Evolutionary conservation across 2,113 vertebrate genomes (phyloP).

Genomic region (Neopipo cinnamomea): DNA sequence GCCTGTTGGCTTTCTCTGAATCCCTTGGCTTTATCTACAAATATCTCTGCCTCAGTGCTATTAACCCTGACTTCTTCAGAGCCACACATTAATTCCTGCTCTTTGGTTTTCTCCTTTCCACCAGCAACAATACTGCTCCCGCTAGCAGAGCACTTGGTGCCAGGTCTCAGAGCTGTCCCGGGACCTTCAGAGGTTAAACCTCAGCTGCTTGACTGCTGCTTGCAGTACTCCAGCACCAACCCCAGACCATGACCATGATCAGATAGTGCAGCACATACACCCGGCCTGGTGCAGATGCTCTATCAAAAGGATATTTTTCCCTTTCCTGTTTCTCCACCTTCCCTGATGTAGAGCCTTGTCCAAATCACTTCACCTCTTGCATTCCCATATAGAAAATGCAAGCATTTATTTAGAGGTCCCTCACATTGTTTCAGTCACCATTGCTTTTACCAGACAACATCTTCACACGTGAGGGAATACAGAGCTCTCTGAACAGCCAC

Average conservation of each 20-base stretch:
- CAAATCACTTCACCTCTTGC: background rate
- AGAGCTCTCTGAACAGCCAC: background rate
- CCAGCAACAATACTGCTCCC: background rate
- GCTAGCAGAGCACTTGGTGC: background rate
- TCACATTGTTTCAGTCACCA: background rate
- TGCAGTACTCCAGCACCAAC: background rate
- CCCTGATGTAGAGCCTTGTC: background rate
- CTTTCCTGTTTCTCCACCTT: background rate
- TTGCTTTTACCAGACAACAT: background rate
- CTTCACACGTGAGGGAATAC: background rate
- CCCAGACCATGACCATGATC: accelerated
- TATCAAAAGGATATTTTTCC: background rate
- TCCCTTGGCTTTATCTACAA: background rate
- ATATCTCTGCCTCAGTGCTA: background rate
- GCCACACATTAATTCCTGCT: background rate
- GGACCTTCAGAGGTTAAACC: background rate
- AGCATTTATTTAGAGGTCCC: background rate
- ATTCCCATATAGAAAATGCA: background rate
- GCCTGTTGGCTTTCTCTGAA: background rate
- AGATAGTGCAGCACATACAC: accelerated
- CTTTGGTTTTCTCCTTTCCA: background rate
- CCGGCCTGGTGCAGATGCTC: background rate
- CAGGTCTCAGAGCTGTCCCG: background rate
- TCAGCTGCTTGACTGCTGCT: background rate
- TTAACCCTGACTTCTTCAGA: background rate